Evolutionary conservation across 2,797 vertebrate genomes (phyloP).

Genomic region (Poeciliopsis paucimaculata): DNA sequence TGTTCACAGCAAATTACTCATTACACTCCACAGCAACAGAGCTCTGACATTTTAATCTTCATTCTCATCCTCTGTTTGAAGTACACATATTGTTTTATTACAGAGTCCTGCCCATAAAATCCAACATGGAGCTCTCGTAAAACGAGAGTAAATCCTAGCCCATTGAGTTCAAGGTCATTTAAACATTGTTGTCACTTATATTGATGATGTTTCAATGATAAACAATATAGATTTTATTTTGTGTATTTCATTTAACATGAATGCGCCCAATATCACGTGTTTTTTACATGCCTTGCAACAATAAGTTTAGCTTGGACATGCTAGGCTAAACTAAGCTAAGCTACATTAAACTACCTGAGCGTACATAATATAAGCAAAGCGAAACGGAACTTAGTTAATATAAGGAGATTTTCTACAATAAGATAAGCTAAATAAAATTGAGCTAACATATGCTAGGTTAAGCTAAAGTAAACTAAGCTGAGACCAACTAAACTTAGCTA

Average conservation of each 20-base stretch:
- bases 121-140: background rate
- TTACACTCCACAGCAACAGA: conserved; percentile 14
- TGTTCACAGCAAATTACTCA: conserved; percentile 29
- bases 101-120: background rate
- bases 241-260: background rate
- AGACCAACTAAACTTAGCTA: background rate
- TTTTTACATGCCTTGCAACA: background rate
- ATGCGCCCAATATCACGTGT: background rate
- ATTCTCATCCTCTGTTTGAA: conserved; percentile 6
- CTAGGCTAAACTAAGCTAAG: background rate
- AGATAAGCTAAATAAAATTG: background rate
- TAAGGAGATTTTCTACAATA: background rate
- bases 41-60: background rate
- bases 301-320: background rate
- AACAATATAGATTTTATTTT: background rate
- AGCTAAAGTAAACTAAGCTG: background rate
- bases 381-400: background rate
- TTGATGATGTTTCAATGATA: background rate
- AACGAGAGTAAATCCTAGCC: background rate
- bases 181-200: background rate
- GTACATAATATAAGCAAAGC: background rate
- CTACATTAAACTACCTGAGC: background rate
- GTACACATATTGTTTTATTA: background rate
- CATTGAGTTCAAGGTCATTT: background rate
- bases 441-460: background rate